phyloP scores from a whole-genome alignment of 2,888 invertebrate genomes.

The Coronaproctus castanopsis region DNA sequence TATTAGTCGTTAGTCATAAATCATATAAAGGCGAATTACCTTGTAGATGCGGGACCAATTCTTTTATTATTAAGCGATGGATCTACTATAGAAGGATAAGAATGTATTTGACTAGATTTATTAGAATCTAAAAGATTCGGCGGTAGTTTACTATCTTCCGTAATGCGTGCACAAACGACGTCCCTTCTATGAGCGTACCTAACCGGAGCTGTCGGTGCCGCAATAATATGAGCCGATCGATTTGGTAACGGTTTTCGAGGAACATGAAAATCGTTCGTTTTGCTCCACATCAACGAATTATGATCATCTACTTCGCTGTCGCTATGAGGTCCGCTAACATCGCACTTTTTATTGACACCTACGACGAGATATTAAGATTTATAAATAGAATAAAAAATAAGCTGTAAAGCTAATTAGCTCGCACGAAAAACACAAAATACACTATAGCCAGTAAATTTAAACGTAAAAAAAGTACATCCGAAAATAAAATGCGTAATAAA shows the following conservation, averaged over 20 bases:
- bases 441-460: too few species aligned
- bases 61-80: not conserved
- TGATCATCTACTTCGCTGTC: slow-evolving; percentile 29
- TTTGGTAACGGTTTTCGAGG: slow-evolving; percentile 13
- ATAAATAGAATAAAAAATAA: too few species aligned
- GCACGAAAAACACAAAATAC: too few species aligned
- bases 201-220: slow-evolving; percentile 17
- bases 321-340: slow-evolving; percentile 26
- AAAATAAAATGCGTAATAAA: too few species aligned
- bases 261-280: slow-evolving; percentile 10
- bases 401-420: too few species aligned
- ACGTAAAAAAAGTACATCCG: too few species aligned
- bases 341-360: slow-evolving; percentile 10
- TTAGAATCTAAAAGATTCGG: not conserved
- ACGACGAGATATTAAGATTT: too few species aligned
- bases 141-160: slow-evolving; percentile 29
- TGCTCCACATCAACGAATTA: slow-evolving; percentile 16
- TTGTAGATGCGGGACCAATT: not conserved
- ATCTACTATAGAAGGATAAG: not conserved
- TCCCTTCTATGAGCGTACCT: slow-evolving; percentile 22
- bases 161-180: slow-evolving; percentile 27
- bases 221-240: slow-evolving; percentile 14
- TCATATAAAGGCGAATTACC: too few species aligned
- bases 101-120: not conserved
- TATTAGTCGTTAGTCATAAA: too few species aligned